These are phyloP conservation scores for Nibea coibor DNA, from an alignment of 2,113 vertebrate species.

Conservation along the genomic window DNA sequence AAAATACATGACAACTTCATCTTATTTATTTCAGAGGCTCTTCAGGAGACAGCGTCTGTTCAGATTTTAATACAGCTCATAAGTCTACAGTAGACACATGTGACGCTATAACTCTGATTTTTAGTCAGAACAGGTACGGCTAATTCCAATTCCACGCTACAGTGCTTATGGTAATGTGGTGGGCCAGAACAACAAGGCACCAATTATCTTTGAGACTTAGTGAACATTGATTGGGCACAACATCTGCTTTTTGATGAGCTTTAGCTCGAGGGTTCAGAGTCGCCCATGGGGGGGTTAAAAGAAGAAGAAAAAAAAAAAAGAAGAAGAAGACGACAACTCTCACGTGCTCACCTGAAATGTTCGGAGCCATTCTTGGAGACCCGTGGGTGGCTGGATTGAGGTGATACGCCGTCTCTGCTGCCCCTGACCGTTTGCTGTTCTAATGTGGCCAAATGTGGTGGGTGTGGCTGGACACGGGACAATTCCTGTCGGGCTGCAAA, in stretches of 20 bases:
- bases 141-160: conserved; percentile 76
- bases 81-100: conserved; percentile 17
- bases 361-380: conserved; percentile 99
- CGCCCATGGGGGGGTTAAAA: background rate
- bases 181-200: conserved; percentile 71
- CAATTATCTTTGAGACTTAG: conserved; percentile 75
- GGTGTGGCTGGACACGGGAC: conserved; percentile 97
- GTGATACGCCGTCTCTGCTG: conserved; percentile 96
- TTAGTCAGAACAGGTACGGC: conserved; percentile 65
- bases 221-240: conserved; percentile 72
- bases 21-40: conserved; percentile 9
- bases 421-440: conserved; percentile 97
- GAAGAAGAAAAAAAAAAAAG: background rate
- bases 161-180: conserved; percentile 69
- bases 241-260: conserved; percentile 75
- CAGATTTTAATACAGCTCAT: conserved; percentile 19
- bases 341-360: conserved; percentile 94
- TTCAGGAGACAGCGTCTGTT: conserved; percentile 36
- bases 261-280: conserved; percentile 40
- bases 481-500: conserved; percentile 91
- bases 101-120: conserved; percentile 44
- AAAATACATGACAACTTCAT: conserved; percentile 3
- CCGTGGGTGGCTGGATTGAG: conserved; percentile 95
- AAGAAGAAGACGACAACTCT: background rate
- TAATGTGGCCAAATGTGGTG: conserved; percentile 97